A percentile compares a stretch with the other conserved stretches of the same genome.
Evolutionary conservation across 2,113 vertebrate genomes (phyloP).

Genomic region (Cyphomyrus plagiostoma): DNA sequence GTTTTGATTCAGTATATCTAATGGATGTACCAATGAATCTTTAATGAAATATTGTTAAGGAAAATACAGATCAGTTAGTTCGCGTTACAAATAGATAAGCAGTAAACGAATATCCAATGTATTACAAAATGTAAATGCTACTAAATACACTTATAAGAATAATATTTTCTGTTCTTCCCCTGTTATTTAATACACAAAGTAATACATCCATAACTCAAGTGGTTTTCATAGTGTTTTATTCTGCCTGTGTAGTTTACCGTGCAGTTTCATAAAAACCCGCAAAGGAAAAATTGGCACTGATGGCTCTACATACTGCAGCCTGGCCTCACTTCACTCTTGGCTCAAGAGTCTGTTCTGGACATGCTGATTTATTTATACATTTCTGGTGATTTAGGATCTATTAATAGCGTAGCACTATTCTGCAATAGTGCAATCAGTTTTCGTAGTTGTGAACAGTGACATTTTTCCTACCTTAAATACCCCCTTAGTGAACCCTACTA

Average conservation of each 20-base stretch:
- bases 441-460: not conserved
- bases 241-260: not conserved
- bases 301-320: not conserved
- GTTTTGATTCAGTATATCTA: not conserved
- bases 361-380: not conserved
- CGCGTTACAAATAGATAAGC: not conserved
- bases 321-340: not conserved
- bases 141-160: not conserved
- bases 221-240: not conserved
- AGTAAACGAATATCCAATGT: not conserved
- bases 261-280: not conserved
- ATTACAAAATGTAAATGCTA: not conserved
- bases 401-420: not conserved
- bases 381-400: not conserved
- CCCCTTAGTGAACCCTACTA: not conserved
- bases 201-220: not conserved
- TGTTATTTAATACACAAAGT: not conserved
- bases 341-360: not conserved
- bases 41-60: not conserved
- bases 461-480: not conserved
- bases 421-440: not conserved
- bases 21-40: not conserved
- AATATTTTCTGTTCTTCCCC: not conserved
- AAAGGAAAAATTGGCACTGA: not conserved
- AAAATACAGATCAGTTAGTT: not conserved